Percentiles rank a stretch among this genome's conserved stretches.
phyloP scores from a whole-genome alignment of 2,888 invertebrate species.

The Heliconius aoede region DNA sequence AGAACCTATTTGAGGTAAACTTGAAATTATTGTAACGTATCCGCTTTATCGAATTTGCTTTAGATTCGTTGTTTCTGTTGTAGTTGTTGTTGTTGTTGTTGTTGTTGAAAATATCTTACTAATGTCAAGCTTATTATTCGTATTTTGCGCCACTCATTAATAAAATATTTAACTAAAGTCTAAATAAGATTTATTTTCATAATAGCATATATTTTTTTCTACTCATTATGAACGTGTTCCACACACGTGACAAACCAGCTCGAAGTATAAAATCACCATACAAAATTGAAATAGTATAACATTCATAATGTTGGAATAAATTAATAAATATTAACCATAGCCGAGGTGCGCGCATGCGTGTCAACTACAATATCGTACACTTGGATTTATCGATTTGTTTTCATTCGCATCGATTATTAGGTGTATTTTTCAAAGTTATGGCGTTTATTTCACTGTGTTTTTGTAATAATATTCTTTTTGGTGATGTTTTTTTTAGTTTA shows the following conservation, averaged over 20 bases:
- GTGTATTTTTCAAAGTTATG: not conserved
- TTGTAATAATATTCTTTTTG: not conserved
- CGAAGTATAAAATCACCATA: constrained; percentile 25
- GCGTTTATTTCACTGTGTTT: not conserved
- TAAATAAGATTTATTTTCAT: no score
- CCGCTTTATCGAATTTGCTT: not conserved
- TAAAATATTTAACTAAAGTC: no score
- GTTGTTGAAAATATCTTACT: no score
- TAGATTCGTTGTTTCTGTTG: not conserved
- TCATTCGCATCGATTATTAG: constrained; percentile 9
- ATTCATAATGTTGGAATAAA: constrained; percentile 32
- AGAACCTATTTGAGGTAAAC: constrained; percentile 18
- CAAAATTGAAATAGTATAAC: constrained; percentile 25
- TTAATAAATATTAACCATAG: constrained; percentile 29
- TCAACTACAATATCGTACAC: constrained; percentile 24
- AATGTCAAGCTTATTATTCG: no score
- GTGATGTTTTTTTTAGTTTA: no score
- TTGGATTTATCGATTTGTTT: constrained; percentile 20
- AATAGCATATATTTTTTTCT: not conserved
- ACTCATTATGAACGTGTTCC: constrained; percentile 2
- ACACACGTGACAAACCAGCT: constrained; percentile 34
- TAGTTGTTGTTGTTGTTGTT: no score
- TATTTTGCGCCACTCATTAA: no score
- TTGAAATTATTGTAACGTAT: constrained; percentile 14
- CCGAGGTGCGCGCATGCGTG: constrained; percentile 24